These are phyloP conservation scores for Silurus aristotelis DNA, from an alignment of 2,797 vertebrate species.

Conservation along the genomic window DNA sequence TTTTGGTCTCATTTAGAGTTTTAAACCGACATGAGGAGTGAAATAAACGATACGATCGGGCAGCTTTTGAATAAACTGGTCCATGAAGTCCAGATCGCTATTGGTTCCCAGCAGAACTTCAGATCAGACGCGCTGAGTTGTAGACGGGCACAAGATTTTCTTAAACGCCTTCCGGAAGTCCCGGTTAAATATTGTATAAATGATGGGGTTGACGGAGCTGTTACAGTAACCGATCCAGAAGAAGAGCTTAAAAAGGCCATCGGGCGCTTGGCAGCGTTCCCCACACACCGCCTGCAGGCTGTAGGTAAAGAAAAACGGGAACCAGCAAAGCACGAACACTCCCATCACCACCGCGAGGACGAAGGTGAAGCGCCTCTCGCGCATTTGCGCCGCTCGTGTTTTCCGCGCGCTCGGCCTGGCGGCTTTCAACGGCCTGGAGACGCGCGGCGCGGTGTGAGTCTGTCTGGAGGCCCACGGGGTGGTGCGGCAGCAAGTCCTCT, in stretches of 20 bases:
- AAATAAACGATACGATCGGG: background rate
- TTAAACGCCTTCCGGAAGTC: constrained; percentile 79
- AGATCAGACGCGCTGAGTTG: constrained; percentile 41
- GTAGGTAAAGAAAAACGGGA: constrained; percentile 80
- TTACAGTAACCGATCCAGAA: constrained; percentile 83
- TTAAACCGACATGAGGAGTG: background rate
- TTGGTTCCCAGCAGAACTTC: constrained; percentile 20
- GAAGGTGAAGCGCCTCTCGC: constrained; percentile 78
- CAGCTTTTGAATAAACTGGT: background rate
- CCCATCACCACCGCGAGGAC: constrained; percentile 79
- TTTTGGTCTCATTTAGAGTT: background rate
- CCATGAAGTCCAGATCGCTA: background rate
- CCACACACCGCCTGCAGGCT: constrained; percentile 75
- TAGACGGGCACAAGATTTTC: constrained; percentile 70
- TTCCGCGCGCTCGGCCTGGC: constrained; percentile 64
- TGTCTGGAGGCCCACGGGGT: constrained; percentile 51
- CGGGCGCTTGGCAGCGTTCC: constrained; percentile 69
- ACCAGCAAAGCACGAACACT: constrained; percentile 78
- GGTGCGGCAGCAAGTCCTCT: constrained; percentile 30
- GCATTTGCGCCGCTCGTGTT: constrained; percentile 72
- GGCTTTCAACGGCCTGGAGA: constrained; percentile 58
- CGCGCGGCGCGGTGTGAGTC: constrained; percentile 43
- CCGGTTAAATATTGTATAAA: constrained; percentile 78
- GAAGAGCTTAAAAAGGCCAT: constrained; percentile 74
- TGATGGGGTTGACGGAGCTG: constrained; percentile 79